Evolutionary conservation across 2,888 invertebrate genomes (phyloP).

Genomic region (Nomada ferruginata): DNA sequence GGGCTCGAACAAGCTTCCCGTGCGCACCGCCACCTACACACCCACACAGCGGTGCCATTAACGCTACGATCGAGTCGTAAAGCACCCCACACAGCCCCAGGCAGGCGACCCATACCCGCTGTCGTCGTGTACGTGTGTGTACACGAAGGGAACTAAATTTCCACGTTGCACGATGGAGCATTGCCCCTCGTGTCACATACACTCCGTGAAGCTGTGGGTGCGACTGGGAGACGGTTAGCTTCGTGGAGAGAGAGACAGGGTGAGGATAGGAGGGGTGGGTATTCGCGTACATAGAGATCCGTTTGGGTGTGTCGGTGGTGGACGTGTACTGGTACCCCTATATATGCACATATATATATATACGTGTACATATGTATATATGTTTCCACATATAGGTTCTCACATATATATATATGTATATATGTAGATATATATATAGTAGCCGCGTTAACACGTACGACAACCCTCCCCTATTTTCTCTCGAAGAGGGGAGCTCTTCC

Average conservation of each 20-base stretch:
- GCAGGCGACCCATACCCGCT: constrained; percentile 27
- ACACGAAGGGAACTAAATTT: constrained; percentile 72
- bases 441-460: constrained; percentile 58
- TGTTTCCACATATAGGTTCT: background rate
- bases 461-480: constrained; percentile 37
- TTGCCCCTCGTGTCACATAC: constrained; percentile 71
- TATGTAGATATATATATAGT: constrained; percentile 26
- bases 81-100: constrained; percentile 54
- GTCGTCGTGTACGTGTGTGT: constrained; percentile 21
- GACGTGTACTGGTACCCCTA: constrained; percentile 4
- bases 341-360: background rate
- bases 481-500: constrained; percentile 34
- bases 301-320: constrained; percentile 14
- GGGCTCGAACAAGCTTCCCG: constrained; percentile 28
- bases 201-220: constrained; percentile 27
- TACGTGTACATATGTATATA: constrained; percentile 2
- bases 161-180: constrained; percentile 72
- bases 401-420: background rate
- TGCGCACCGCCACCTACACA: constrained; percentile 16
- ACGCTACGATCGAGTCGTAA: constrained; percentile 64
- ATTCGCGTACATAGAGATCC: constrained; percentile 28
- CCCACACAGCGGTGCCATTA: constrained; percentile 44
- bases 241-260: background rate
- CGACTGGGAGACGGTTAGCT: constrained; percentile 9
- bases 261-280: background rate